Evolutionary conservation across 2,113 vertebrate genomes (phyloP), one percentile per base, ranked within the genome.

Genomic region (Tragelaphus strepsiceros): DNA sequence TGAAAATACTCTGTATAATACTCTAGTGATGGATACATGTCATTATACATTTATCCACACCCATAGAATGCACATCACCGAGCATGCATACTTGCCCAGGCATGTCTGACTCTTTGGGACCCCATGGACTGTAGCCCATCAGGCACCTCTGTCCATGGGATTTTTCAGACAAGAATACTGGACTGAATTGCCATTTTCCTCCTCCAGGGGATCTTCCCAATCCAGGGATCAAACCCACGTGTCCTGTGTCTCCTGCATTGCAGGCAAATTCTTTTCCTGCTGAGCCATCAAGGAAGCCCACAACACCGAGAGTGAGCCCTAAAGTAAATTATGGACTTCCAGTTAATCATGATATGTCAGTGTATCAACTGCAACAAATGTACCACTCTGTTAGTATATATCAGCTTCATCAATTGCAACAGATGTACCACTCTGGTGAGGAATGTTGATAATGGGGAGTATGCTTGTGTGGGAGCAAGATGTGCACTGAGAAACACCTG

Each of bases 61-160:
- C 64, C 51, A 43, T 2, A 58, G 46, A 53, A 21, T 3, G 1
- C 12, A 43, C 71, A 7, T 39, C 21, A 43, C 71, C 12, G 24
- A 26, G 71, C 22, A 43, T 43, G 39, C 22, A 4, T 43, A 13
- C 71, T 26, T 77, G 71, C 39, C 22, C 11, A 74, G 71, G 43
- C 22, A 77, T 15, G 22, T 77, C 35, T 2, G 3, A 77, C 22
- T 43, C 71, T 74, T 74, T 43, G 22, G 0, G 6, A 43, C 5
- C 35, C 35, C 21, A 77, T 26, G 22, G 71, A 26, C 22, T 14
- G 6, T 14, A 77, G 71, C 22, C n/a, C 35, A 1, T 77, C 12
- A 12, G 71, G 39, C 39, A 43, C 71, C 22, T 77, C 39, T 77
- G 22, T 26, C 71, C 71, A 26, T 77, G 71, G 71, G 39, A 77